Evolutionary conservation across 1,140 invertebrate genomes (phyloP), one percentile per base, ranked within the genome.

Genomic region (Drosophila fuyamai): DNA sequence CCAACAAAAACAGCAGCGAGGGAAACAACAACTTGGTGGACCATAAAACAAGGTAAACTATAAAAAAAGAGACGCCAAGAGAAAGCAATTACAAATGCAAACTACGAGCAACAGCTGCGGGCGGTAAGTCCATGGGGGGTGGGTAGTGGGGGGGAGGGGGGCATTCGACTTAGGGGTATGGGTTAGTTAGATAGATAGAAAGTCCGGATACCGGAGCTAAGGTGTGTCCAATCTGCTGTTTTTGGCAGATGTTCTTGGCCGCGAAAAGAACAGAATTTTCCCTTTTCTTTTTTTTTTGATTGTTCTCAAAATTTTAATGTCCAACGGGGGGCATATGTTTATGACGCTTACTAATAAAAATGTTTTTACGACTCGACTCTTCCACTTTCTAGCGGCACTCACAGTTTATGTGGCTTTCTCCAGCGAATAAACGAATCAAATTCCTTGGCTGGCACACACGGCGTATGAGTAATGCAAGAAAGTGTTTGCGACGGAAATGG

Each of bases 61-160:
- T 77, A 84, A 78, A 81, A 68, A 71, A 78, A 51, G 55, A 29
- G 67, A 60, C 36, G 41, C 50, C 58, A 57, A 66, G 70, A 59
- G 77, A 86, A 86, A 86, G 79, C 83, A 88, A 86, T 86, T 86
- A 88, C 83, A 86, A 85, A 85, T 86, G 78, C 79, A 81, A 86
- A 89, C 79, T 86, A 79, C 66, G 55, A 68, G 80, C 83, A 83
- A 79, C 83, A 86, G 66, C 83, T 83, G 83, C 53, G 70, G 36
- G 58, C 46, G 48, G 48, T 35, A 29, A 23, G 29, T 29, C 48
- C 48, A 16, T 51, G 27, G 48, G 47, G 47, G 12, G 29, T 50
- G 23, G 47, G 27, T 23, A n/a, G 14, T 50, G 47, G 47, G 18
- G 18, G 23, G 2, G 23, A 23, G 23, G 23, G 18, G 23, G 23